Evolutionary conservation across 1,140 invertebrate species (phyloP).

Genomic region (Mercenaria mercenaria): DNA sequence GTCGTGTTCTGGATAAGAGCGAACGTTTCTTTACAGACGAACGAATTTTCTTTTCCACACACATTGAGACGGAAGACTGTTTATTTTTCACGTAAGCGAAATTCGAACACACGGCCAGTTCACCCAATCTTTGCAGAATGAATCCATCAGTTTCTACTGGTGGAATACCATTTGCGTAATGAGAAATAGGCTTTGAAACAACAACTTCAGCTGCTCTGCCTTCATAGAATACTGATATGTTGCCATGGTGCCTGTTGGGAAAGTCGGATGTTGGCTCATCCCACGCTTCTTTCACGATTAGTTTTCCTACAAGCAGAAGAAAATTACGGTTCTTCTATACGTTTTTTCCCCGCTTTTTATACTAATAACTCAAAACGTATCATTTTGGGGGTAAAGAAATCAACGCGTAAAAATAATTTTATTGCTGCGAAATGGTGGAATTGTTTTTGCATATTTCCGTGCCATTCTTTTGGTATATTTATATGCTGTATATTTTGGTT

Average conservation of each 20-base stretch:
- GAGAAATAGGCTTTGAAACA: neutral
- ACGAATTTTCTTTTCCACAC: neutral
- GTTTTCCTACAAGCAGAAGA: conserved; percentile 27
- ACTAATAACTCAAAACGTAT: no score
- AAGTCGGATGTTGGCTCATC: conserved; percentile 37
- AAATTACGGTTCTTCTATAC: no score
- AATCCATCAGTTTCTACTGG: neutral
- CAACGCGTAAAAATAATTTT: no score
- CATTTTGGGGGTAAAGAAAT: no score
- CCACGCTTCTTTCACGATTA: conserved; percentile 3
- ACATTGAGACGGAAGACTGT: neutral
- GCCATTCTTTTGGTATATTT: no score
- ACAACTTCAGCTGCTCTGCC: neutral
- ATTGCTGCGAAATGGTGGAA: no score
- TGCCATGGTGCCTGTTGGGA: conserved; percentile 13
- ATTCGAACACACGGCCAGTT: conserved; percentile 43
- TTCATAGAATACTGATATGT: conserved; percentile 37
- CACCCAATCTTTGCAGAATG: neutral
- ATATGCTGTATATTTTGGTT: no score
- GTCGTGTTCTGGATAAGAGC: conserved; percentile 9
- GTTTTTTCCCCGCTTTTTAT: no score
- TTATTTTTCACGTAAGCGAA: neutral
- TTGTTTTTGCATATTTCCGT: no score
- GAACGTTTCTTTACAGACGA: conserved; percentile 4
- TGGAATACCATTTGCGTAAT: neutral